Percentiles rank a stretch among this genome's conserved stretches.
These are phyloP conservation scores for Cygnus buccinator DNA, from an alignment of 2,113 vertebrate species.

Conservation along the genomic window DNA sequence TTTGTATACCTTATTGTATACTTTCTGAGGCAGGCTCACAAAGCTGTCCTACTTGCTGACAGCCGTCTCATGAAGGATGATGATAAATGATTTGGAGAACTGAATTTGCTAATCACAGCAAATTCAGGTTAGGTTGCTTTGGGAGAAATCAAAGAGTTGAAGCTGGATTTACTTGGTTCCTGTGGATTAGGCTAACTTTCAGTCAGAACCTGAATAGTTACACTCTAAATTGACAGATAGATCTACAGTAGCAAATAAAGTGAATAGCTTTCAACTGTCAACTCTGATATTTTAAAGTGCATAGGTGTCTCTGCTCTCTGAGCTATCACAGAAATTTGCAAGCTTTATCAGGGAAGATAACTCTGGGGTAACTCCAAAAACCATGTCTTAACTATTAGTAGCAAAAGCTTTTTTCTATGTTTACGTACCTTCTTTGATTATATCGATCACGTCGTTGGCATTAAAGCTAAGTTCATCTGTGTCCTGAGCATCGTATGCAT, in stretches of 20 bases:
- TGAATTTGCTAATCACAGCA: not conserved
- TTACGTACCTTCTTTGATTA: constrained; percentile 90
- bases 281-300: not conserved
- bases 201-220: not conserved
- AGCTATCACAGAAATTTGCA: rapidly evolving
- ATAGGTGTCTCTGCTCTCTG: too few species aligned
- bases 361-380: not conserved
- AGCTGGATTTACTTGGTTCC: not conserved
- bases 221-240: not conserved
- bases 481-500: constrained; percentile 98
- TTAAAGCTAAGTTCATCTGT: constrained; percentile 99
- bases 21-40: not conserved
- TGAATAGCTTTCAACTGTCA: rapidly evolving
- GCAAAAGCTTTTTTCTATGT: too few species aligned
- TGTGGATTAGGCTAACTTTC: not conserved
- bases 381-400: rapidly evolving
- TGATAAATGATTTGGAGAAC: not conserved
- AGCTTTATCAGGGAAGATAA: rapidly evolving
- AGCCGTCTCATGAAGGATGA: not conserved
- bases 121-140: not conserved
- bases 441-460: constrained; percentile 93
- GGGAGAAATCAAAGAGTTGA: not conserved
- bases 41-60: not conserved
- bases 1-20: not conserved
- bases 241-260: not conserved